These are phyloP conservation scores for Spea multiplicata DNA, from an alignment of 2,113 vertebrate genomes.

Conservation along the genomic window DNA sequence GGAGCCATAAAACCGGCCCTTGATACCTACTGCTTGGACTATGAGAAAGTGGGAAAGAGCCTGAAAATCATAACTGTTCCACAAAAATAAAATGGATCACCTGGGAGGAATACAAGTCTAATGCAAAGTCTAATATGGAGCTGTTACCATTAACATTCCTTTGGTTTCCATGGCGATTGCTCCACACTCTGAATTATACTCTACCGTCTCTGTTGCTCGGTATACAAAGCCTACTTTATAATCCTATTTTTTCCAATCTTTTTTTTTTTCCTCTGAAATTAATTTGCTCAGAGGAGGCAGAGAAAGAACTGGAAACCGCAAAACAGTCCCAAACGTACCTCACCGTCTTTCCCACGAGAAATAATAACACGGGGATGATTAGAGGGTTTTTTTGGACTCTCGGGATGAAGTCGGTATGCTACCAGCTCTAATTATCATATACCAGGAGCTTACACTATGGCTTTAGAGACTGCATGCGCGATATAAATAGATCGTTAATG, in stretches of 20 bases:
- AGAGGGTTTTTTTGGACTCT: slow-evolving; percentile 58
- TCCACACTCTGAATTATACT: background rate
- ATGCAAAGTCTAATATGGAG: no score
- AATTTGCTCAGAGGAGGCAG: slow-evolving; percentile 48
- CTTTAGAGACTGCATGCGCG: slow-evolving; percentile 55
- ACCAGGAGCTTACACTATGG: slow-evolving; percentile 57
- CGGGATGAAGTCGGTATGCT: slow-evolving; percentile 56
- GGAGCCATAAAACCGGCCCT: no score
- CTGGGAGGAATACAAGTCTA: no score
- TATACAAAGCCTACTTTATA: slow-evolving; percentile 3
- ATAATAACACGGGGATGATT: slow-evolving; percentile 62
- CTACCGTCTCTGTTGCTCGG: background rate
- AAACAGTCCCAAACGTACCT: slow-evolving; percentile 51
- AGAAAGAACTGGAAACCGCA: slow-evolving; percentile 36
- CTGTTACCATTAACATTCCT: no score
- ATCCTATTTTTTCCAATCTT: background rate
- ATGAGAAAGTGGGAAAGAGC: no score
- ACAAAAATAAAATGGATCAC: no score
- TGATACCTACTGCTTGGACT: no score
- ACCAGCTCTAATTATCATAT: slow-evolving; percentile 61
- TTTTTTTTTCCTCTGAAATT: slow-evolving; percentile 42
- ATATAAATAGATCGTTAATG: slow-evolving; percentile 65
- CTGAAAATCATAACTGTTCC: no score
- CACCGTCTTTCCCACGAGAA: slow-evolving; percentile 52
- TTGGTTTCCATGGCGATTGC: no score